These are phyloP conservation scores for Abramis brama DNA, from an alignment of 2,113 vertebrate genomes.

Conservation along the genomic window DNA sequence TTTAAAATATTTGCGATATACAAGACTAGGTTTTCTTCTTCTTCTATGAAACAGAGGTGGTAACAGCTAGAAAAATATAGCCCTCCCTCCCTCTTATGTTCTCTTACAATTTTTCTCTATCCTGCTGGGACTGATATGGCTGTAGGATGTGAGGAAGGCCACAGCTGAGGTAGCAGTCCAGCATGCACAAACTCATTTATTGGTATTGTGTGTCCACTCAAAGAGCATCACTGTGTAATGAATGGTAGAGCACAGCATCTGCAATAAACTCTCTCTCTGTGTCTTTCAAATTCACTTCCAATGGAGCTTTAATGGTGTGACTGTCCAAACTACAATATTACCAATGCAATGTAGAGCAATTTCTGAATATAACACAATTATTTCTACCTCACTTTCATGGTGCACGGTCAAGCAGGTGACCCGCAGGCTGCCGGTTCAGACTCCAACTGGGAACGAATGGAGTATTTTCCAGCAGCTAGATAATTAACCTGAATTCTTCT, in stretches of 20 bases:
- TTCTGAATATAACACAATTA: constrained; percentile 8
- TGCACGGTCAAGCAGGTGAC: constrained; percentile 57
- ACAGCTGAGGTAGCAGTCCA: constrained; percentile 73
- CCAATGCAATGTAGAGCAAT: constrained; percentile 7
- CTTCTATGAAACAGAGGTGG: neutral
- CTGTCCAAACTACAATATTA: constrained; percentile 16
- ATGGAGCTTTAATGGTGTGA: constrained; percentile 30
- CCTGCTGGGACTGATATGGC: constrained; percentile 59
- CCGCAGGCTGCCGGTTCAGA: constrained; percentile 58
- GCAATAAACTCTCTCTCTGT: constrained; percentile 45
- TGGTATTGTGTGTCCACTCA: constrained; percentile 66
- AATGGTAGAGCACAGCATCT: constrained; percentile 57
- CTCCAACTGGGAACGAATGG: constrained; percentile 61
- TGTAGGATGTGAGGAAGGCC: constrained; percentile 56
- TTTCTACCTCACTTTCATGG: constrained; percentile 59
- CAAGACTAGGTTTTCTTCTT: neutral
- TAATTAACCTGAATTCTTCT: constrained; percentile 75
- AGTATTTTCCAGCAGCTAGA: constrained; percentile 60
- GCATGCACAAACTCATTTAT: constrained; percentile 72
- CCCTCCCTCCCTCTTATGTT: constrained; percentile 19
- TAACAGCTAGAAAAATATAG: neutral
- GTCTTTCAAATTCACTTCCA: constrained; percentile 8
- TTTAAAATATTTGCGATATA: neutral
- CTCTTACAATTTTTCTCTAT: constrained; percentile 17
- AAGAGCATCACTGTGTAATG: constrained; percentile 67